A percentile compares a stretch with the other conserved stretches of the same genome.
Evolutionary conservation across 2,797 vertebrate species (phyloP).

Genomic region (Muraenolepis orangiensis): DNA sequence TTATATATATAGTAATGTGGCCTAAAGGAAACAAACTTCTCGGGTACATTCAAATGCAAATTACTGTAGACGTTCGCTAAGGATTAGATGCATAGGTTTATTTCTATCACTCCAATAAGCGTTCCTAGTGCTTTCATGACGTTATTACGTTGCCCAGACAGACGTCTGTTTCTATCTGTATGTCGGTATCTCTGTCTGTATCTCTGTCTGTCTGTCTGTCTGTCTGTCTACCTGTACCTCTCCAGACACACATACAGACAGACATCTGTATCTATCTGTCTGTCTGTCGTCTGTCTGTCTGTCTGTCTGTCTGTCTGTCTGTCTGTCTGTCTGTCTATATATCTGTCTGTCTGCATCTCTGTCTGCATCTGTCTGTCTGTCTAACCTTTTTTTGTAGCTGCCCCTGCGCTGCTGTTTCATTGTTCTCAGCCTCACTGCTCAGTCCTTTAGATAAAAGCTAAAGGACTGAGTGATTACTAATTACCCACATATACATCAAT

Average conservation of each 20-base stretch:
- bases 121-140: too few species aligned
- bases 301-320: neutral
- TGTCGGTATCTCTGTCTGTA: too few species aligned
- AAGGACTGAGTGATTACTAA: too few species aligned
- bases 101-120: too few species aligned
- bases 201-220: neutral
- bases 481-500: too few species aligned
- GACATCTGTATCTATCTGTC: too few species aligned
- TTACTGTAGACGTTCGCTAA: neutral
- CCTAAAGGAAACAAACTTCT: neutral
- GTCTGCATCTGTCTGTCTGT: conserved; percentile 10
- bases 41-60: neutral
- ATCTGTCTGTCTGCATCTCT: conserved; percentile 13
- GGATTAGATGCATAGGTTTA: neutral
- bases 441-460: too few species aligned
- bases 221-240: neutral
- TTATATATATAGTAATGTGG: neutral
- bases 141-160: too few species aligned
- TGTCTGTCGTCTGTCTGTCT: neutral
- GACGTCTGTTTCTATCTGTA: too few species aligned
- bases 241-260: too few species aligned
- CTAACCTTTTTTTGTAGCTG: neutral
- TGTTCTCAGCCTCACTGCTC: neutral
- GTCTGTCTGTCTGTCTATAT: too few species aligned
- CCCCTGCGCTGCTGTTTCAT: neutral